phyloP scores from a whole-genome alignment of 2,113 vertebrate genomes.

The Phrynosoma blainvillii region DNA sequence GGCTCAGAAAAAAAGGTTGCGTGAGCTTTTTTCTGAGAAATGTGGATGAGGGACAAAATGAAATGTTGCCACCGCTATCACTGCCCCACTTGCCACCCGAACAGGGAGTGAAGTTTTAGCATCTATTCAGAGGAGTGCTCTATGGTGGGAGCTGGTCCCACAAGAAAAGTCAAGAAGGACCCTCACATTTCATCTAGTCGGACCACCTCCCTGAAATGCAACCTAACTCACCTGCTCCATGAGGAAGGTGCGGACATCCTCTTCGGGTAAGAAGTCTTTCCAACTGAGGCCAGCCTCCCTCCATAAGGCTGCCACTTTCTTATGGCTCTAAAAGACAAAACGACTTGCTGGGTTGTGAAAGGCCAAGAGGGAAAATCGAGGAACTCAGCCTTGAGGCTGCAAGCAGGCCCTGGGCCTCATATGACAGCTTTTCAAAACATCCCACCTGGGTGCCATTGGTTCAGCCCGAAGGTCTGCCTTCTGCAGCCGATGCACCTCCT shows the following conservation, averaged over 20 bases:
- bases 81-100: neutral
- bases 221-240: slow-evolving; percentile 83
- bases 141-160: too few species aligned
- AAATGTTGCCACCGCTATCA: rapidly evolving
- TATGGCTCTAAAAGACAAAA: slow-evolving; percentile 91
- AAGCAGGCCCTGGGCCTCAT: neutral
- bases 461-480: too few species aligned
- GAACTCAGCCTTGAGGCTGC: too few species aligned
- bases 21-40: neutral
- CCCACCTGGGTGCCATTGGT: too few species aligned
- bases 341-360: neutral
- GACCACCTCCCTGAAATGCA: neutral
- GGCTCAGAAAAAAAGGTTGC: rapidly evolving
- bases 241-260: slow-evolving; percentile 90
- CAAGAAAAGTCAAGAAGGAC: too few species aligned
- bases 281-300: slow-evolving; percentile 90
- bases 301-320: slow-evolving; percentile 94
- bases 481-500: neutral
- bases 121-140: too few species aligned
- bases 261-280: slow-evolving; percentile 90
- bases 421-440: neutral
- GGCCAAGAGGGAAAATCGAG: neutral
- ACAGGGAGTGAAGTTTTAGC: too few species aligned
- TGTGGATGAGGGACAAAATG: neutral
- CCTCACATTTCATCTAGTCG: neutral